Evolutionary conservation across 2,797 vertebrate genomes (phyloP).

Genomic region (Urocyon cinereoargenteus): DNA sequence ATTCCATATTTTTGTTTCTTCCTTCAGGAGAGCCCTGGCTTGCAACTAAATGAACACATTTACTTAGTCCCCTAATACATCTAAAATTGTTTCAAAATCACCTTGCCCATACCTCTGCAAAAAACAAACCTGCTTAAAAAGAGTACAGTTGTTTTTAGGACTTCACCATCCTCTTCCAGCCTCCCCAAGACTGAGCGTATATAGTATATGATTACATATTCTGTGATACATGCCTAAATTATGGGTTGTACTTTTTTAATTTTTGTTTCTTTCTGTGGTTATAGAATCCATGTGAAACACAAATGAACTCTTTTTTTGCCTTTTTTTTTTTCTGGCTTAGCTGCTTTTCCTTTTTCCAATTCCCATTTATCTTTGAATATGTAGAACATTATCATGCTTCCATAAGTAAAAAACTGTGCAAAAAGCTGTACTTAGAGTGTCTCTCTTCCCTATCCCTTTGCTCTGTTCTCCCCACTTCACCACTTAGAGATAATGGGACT

Average conservation of each 20-base stretch:
- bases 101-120: not conserved
- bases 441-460: not conserved
- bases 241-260: not conserved
- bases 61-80: not conserved
- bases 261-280: not conserved
- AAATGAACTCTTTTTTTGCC: conserved; percentile 29
- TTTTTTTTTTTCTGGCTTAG: conserved; percentile 22
- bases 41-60: conserved; percentile 12
- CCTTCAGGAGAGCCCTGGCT: not conserved
- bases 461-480: not conserved
- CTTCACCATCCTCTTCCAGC: not conserved
- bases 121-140: conserved; percentile 31
- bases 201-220: not conserved
- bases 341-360: not conserved
- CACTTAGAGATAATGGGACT: not conserved
- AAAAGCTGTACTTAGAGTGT: not conserved
- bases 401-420: conserved; percentile 2
- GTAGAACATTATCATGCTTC: not conserved
- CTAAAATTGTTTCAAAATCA: conserved; percentile 28
- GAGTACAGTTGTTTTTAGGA: not conserved
- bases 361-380: conserved; percentile 8
- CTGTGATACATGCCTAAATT: not conserved
- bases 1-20: not conserved
- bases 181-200: not conserved
- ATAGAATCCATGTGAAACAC: not conserved